Evolutionary conservation across 2,888 invertebrate genomes (phyloP), one percentile per base, ranked within the genome.

Genomic region (Calliopum simillimum): DNA sequence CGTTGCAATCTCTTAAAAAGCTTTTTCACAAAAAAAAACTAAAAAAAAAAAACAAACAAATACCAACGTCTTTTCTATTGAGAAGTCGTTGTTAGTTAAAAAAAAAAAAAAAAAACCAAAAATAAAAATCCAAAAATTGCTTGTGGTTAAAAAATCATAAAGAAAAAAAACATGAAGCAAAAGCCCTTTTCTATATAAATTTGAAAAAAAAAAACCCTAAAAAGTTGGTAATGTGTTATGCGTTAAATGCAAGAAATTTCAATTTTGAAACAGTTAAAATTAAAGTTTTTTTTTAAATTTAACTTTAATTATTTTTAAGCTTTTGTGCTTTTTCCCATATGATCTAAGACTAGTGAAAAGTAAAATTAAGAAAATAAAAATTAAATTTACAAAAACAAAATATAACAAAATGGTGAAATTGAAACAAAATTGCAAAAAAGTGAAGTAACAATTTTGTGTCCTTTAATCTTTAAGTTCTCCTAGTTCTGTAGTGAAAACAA

Each of bases 401-500:
- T 41, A 41, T 23, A 53, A 66, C 11, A 13, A 58, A 49, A 58
- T 25, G 41, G 19, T 44, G n/a, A 49, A 49, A 67, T 12, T 59
- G 12, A 33, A 59, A 43, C 56, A 67, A 49, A 67, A 44, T 25
- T 47, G 23, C 23, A 56, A 51, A 25, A 25, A 51, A 46, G 21
- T 56, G 55, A 19, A 19, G 55, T 43, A 58, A 19, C 13, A 55
- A 46, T 58, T 58, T 59, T 58, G 47, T 58, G 58, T 58, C 33
- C 58, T 67, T 65, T 55, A 23, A 44, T 16, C 25, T 67, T 67
- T 58, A 67, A 58, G 67, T 67, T 67, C 59, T 59, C 49, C 47
- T 67, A 67, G 59, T 58, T 58, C 67, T 69, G 72, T 56, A 64
- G 51, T 19, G 46, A 53, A 68, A 67, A 71, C 72, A 69, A 76